Evolutionary conservation across 2,113 vertebrate genomes (phyloP).

Genomic region (Osmerus eperlanus): DNA sequence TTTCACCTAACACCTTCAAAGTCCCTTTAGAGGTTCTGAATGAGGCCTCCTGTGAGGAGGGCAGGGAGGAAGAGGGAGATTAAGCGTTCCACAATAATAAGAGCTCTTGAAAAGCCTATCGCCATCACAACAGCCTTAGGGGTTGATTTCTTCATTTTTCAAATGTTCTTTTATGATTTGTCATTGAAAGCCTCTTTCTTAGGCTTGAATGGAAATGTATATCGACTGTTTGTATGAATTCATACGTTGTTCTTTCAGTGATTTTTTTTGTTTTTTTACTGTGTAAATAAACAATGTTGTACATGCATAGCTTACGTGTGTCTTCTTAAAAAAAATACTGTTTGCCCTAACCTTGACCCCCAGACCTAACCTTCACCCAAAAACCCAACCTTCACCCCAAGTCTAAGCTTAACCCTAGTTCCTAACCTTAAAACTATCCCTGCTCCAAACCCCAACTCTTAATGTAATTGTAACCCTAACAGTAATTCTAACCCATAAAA

Average conservation of each 20-base stretch:
- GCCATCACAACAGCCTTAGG: constrained; percentile 58
- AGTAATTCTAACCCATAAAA: no score
- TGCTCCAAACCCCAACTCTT: no score
- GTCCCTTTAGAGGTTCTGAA: constrained; percentile 11
- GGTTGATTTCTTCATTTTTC: constrained; percentile 36
- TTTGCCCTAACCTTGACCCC: not conserved
- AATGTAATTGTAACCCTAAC: no score
- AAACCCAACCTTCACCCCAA: no score
- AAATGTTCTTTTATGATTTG: constrained; percentile 38
- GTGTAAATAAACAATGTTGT: constrained; percentile 71
- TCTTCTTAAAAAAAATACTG: not conserved
- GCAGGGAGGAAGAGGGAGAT: constrained; percentile 13
- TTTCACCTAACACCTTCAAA: constrained; percentile 12
- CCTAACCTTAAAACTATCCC: no score
- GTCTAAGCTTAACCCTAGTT: no score
- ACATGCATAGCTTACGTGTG: constrained; percentile 26
- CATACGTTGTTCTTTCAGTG: constrained; percentile 47
- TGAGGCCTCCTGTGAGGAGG: constrained; percentile 1
- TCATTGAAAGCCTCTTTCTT: constrained; percentile 50
- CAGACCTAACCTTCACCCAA: no score
- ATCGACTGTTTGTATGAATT: constrained; percentile 63
- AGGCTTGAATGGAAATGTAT: constrained; percentile 69
- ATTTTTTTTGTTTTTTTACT: constrained; percentile 46
- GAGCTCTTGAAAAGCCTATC: constrained; percentile 37
- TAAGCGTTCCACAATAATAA: constrained; percentile 23